Evolutionary conservation across 2,797 vertebrate species (phyloP).

Genomic region (Muraenolepis orangiensis): DNA sequence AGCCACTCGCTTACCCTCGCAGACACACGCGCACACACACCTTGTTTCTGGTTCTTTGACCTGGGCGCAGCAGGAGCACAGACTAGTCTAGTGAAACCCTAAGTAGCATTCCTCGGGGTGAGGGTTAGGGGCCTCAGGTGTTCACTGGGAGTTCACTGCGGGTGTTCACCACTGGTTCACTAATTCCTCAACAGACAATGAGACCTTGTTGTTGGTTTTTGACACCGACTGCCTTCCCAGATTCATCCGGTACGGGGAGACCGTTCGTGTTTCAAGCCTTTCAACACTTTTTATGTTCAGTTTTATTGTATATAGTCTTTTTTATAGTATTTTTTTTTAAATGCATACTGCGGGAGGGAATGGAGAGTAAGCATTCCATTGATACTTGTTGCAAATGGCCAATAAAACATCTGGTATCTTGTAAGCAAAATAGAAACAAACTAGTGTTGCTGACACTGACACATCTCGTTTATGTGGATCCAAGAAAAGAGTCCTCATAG

Average conservation of each 20-base stretch:
- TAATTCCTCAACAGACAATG: constrained; percentile 46
- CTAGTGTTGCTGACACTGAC: neutral
- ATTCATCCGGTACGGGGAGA: neutral
- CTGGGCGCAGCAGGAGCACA: constrained; percentile 17
- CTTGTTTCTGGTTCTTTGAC: constrained; percentile 3
- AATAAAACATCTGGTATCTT: too few relatives aligned
- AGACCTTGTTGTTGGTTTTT: constrained; percentile 33
- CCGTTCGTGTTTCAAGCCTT: too few relatives aligned
- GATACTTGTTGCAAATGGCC: too few relatives aligned
- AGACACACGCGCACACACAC: neutral
- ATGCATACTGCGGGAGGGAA: too few relatives aligned
- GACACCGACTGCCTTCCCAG: neutral
- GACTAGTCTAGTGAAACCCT: constrained; percentile 21
- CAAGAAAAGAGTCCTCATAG: neutral
- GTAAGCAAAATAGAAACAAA: too few relatives aligned
- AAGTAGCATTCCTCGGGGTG: constrained; percentile 58
- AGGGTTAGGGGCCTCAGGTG: too few relatives aligned
- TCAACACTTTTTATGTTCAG: too few relatives aligned
- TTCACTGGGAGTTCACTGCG: too few relatives aligned
- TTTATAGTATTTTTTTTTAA: too few relatives aligned
- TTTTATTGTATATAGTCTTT: too few relatives aligned
- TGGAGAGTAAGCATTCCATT: too few relatives aligned
- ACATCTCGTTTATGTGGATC: neutral
- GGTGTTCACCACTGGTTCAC: too few relatives aligned
- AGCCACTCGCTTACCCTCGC: neutral